Percentiles rank a stretch among this genome's conserved stretches.
phyloP scores from a whole-genome alignment of 2,888 invertebrate genomes.

The Brachylomia viminalis region DNA sequence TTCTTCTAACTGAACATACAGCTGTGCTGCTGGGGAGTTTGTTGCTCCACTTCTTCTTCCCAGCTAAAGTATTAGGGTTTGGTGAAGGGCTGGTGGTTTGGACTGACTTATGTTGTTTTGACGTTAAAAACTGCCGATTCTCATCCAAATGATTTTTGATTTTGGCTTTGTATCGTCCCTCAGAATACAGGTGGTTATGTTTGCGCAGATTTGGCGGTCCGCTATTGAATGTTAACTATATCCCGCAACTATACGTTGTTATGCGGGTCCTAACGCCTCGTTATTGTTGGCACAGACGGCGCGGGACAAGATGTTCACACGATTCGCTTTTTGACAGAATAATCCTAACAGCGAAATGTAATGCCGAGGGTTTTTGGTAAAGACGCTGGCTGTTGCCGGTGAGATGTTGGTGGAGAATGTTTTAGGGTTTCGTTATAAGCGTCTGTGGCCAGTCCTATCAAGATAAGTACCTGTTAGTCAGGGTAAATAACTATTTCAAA shows the following conservation, averaged over 20 bases:
- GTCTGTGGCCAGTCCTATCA: neutral
- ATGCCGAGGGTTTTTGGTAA: neutral
- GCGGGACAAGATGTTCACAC: constrained; percentile 33
- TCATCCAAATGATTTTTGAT: too few relatives aligned
- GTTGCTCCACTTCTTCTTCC: too few relatives aligned
- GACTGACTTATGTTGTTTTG: too few relatives aligned
- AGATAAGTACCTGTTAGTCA: neutral
- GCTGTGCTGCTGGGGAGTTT: too few relatives aligned
- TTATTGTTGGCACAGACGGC: constrained; percentile 52
- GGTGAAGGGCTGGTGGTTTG: too few relatives aligned
- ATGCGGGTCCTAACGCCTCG: constrained; percentile 24
- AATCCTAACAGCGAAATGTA: neutral
- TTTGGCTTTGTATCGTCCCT: constrained; percentile 36
- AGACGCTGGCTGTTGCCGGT: neutral
- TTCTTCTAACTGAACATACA: too few relatives aligned
- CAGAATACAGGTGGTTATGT: constrained; percentile 38
- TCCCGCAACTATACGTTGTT: constrained; percentile 21
- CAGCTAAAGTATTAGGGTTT: too few relatives aligned
- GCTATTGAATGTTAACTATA: constrained; percentile 76
- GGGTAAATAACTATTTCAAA: neutral
- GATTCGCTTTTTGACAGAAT: neutral
- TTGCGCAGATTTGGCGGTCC: constrained; percentile 58
- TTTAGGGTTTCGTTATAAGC: neutral
- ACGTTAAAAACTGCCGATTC: too few relatives aligned
- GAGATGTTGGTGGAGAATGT: neutral